Percentiles rank a stretch among this genome's conserved stretches.
Conservation (phyloP, 2,888 invertebrate species). For the Heterodera filipjevi region DNA sequence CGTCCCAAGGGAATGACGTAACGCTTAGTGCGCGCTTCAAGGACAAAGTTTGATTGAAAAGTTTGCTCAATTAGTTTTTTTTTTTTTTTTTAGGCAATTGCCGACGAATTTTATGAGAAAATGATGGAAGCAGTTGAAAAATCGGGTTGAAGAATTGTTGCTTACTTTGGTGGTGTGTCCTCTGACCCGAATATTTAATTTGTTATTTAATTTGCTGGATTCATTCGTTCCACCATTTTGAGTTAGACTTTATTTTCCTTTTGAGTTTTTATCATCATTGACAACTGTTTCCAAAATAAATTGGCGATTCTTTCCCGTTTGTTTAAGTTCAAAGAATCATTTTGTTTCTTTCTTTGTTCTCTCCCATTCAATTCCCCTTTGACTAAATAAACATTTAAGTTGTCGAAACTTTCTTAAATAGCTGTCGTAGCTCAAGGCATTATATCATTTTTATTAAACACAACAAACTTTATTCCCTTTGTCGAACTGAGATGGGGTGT, state of each 20-base stretch:
- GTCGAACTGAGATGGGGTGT: constrained; percentile 41
- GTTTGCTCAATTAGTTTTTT: too few relatives aligned
- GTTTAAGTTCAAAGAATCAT: constrained; percentile 9
- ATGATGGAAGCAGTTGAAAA: constrained; percentile 27
- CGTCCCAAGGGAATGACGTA: constrained; percentile 29
- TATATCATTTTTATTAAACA: too few relatives aligned
- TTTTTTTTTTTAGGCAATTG: constrained; percentile 12
- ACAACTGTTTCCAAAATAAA: not conserved
- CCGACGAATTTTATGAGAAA: constrained; percentile 28
- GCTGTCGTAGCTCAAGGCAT: too few relatives aligned
- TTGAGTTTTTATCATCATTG: not conserved
- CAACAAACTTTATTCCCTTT: not conserved
- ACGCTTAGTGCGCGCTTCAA: constrained; percentile 37
- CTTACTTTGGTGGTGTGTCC: not conserved
- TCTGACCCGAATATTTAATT: not conserved
- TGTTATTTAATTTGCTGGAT: not conserved
- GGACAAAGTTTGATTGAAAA: constrained; percentile 32
- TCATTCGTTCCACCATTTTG: not conserved
- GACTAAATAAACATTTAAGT: too few relatives aligned
- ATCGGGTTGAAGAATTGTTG: not conserved
- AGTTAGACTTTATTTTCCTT: not conserved
- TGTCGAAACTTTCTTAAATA: too few relatives aligned
- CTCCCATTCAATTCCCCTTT: not conserved
- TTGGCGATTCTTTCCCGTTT: not conserved
- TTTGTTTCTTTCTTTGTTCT: not conserved